Percentiles rank a stretch among this genome's conserved stretches.
Conservation (phyloP, 2,888 invertebrate genomes). For the Bombyx huttoni region DNA sequence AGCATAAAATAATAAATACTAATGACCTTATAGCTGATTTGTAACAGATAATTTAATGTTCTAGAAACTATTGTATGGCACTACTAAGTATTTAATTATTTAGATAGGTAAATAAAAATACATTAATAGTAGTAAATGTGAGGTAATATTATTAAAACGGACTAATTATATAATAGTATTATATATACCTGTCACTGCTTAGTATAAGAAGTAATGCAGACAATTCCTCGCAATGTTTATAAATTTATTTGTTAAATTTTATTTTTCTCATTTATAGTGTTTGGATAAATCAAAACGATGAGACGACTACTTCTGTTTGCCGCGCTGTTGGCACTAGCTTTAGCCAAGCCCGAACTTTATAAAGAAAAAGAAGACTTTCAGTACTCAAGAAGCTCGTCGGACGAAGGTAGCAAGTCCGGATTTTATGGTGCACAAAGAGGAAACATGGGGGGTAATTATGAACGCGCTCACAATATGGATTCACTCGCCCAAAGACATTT, state of each 20-base stretch:
- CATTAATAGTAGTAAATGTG: too few relatives aligned
- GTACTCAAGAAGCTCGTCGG: slow-evolving; percentile 59
- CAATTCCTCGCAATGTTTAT: neutral
- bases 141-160: too few relatives aligned
- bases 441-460: slow-evolving; percentile 68
- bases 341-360: slow-evolving; percentile 51
- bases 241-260: neutral
- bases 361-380: slow-evolving; percentile 65
- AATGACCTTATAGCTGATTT: too few relatives aligned
- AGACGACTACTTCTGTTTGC: slow-evolving; percentile 35
- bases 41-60: too few relatives aligned
- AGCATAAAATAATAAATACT: too few relatives aligned
- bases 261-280: neutral
- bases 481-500: slow-evolving; percentile 56
- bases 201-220: too few relatives aligned
- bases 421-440: slow-evolving; percentile 63
- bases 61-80: too few relatives aligned
- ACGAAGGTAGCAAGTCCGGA: slow-evolving; percentile 56
- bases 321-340: slow-evolving; percentile 32
- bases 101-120: too few relatives aligned
- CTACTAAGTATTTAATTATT: too few relatives aligned
- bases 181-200: too few relatives aligned
- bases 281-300: slow-evolving; percentile 24
- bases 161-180: too few relatives aligned
- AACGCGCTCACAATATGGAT: slow-evolving; percentile 66